phyloP scores from a whole-genome alignment of 2,113 vertebrate genomes.

The Coregonus clupeaformis region DNA sequence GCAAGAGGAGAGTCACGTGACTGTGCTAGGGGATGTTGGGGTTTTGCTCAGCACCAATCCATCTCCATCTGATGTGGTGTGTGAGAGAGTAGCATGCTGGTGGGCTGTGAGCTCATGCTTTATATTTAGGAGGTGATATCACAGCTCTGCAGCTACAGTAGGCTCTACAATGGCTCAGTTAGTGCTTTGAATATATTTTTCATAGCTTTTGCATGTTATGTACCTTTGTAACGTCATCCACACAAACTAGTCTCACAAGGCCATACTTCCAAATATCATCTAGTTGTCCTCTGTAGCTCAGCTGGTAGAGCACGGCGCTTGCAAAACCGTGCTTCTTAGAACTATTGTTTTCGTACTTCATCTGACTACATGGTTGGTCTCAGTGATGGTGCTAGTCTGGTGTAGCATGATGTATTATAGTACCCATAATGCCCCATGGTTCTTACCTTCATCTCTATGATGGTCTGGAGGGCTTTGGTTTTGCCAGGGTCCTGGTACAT shows the following conservation, averaged over 20 bases:
- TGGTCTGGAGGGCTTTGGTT: constrained; percentile 98
- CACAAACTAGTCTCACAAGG: too few species aligned
- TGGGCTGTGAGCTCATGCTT: constrained; percentile 71
- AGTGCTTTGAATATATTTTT: too few species aligned
- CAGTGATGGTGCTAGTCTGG: background rate
- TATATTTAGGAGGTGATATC: constrained; percentile 79
- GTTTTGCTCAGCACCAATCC: constrained; percentile 46
- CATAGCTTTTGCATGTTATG: background rate
- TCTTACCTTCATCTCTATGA: constrained; percentile 97
- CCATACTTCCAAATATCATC: too few species aligned
- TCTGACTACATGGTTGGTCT: too few species aligned
- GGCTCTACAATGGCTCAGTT: too few species aligned
- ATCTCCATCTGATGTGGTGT: constrained; percentile 10
- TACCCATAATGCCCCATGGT: background rate
- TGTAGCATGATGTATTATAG: background rate
- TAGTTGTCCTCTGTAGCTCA: too few species aligned
- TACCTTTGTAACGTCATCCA: background rate
- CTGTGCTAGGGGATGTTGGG: constrained; percentile 38
- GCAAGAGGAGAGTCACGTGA: constrained; percentile 57
- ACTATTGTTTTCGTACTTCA: too few species aligned
- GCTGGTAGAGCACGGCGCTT: too few species aligned
- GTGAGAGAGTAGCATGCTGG: constrained; percentile 24
- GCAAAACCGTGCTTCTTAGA: too few species aligned
- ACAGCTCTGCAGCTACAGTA: constrained; percentile 66
- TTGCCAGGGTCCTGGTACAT: constrained; percentile 94